Base-by-base conservation (phyloP, 2,888 invertebrate species). In the Cremastobaeus sp. region DNA sequence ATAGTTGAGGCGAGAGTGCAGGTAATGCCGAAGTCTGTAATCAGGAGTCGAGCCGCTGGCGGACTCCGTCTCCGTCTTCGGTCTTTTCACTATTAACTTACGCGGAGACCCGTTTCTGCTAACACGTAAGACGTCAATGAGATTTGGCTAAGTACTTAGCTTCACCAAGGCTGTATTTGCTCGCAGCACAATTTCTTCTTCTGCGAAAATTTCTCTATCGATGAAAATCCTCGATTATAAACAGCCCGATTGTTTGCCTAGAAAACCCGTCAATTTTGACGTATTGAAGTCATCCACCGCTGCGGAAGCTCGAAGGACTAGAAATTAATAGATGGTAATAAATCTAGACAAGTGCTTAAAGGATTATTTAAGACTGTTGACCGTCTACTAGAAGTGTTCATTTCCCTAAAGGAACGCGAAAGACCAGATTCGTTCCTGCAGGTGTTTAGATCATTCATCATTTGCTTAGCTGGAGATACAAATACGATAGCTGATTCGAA, bases 21-120 rank as follows among this genome's bases (percentile, higher is more conserved):
- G 84, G 81, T 81, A 85, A 83, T 83, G 79, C 78, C 83, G 85
- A 81, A 84, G 83, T 86, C 87, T 87, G 86, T 87, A 87, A 87
- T 87, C 87, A 87, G 86, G 83, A 77, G 77, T 52, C 74, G 28
- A 75, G 77, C 77, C 77, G 77, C 76, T 77, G 74, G 76, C 74
- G 43, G 69, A 57, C 54, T 60, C 78, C 72, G 77, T 76, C 76
- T 62, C 71, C 78, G 79, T 82, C 82, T 82, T 79, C 71, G 77
- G 79, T 83, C 84, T 84, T 79, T 79, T 84, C 80, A 81, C 83
- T 84, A 85, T 85, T 85, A 85, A 84, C 84, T 84, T 83, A 84
- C 82, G 82, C 83, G 28, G 77, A 81, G 79, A 79, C 78, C 78
- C 79, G 75, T 66, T 74, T 62, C 76, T 74, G 74, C 78, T 81